Evolutionary conservation across 1,140 invertebrate species (phyloP), one percentile per base, ranked within the genome.

Genomic region (Papilio polyxenes): DNA sequence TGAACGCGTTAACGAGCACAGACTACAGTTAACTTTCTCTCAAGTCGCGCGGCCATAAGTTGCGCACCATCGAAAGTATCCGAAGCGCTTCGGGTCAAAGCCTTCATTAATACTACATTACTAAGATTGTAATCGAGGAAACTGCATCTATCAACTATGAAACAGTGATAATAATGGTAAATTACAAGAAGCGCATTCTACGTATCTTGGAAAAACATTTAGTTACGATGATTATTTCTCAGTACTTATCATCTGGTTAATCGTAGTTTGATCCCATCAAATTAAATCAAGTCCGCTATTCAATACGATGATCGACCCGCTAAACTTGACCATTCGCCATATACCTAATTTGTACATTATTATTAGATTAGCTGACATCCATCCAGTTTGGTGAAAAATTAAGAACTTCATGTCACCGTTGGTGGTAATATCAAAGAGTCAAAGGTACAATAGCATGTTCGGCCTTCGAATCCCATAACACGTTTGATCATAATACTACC

Each of bases 11-110:
- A 92, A 90, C 87, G 89, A 90, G 91, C 84, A 91, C 91, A 90
- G 88, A 92, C 91, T 91, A 93, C 92, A 91, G 92, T 94, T 94
- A 93, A 93, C 92, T 94, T 94, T 93, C 93, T 93, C 93, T 89
- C 84, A 82, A 85, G 82, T 86, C 84, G 84, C 84, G 85, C 83
- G 84, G 83, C 87, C 86, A 91, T 90, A 92, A 91, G 83, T 87
- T 89, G 85, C 82, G 85, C 91, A 87, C 88, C 89, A 92, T 92
- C 92, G 93, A 94, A 94, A 94, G 93, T 93, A 88, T 84, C 84
- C 87, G 82, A 87, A 87, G 88, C 86, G 85, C 89, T 88, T 83
- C 89, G 90, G 91, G 91, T 93, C 92, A 91, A 89, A 91, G 85
- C 86, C 86, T 92, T 87, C 89, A 91, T 92, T 85, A 86, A 88